Percentiles rank a stretch among this genome's conserved stretches.
phyloP scores from a whole-genome alignment of 2,113 vertebrate genomes.

The Semnornis frantzii region DNA sequence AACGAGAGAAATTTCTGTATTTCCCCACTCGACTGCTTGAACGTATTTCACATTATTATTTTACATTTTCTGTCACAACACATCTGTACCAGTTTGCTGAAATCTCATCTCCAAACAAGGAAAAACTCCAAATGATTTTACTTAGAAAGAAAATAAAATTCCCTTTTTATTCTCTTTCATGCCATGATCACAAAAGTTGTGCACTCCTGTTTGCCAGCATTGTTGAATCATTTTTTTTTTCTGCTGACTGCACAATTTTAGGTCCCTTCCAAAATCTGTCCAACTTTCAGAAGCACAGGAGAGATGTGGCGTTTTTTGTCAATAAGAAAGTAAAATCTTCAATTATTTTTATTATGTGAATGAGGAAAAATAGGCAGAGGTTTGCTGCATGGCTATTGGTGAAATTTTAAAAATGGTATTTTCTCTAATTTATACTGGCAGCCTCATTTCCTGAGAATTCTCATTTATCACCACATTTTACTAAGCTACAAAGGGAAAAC shows the following conservation, averaged over 20 bases:
- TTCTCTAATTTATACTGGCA: background rate
- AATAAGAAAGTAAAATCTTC: background rate
- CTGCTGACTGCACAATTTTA: background rate
- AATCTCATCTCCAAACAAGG: background rate
- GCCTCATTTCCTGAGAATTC: background rate
- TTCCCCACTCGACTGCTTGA: background rate
- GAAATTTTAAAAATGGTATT: background rate
- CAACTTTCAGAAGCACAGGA: background rate
- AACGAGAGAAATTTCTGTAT: background rate
- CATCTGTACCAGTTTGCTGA: background rate
- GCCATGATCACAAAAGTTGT: background rate
- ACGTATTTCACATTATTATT: background rate
- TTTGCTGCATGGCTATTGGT: background rate
- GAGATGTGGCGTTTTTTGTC: background rate
- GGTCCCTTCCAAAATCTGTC: background rate
- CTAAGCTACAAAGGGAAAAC: background rate
- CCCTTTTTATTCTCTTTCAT: background rate
- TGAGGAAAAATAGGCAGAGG: background rate
- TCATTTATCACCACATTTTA: background rate
- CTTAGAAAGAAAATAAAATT: background rate
- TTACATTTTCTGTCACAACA: background rate
- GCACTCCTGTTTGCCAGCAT: background rate
- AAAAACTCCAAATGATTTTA: background rate
- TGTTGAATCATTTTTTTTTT: background rate
- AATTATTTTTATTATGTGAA: background rate